A percentile compares a stretch with the other conserved stretches of the same genome.
These are phyloP conservation scores for Erinaceus europaeus DNA, from an alignment of 2,113 vertebrate species.

Conservation along the genomic window DNA sequence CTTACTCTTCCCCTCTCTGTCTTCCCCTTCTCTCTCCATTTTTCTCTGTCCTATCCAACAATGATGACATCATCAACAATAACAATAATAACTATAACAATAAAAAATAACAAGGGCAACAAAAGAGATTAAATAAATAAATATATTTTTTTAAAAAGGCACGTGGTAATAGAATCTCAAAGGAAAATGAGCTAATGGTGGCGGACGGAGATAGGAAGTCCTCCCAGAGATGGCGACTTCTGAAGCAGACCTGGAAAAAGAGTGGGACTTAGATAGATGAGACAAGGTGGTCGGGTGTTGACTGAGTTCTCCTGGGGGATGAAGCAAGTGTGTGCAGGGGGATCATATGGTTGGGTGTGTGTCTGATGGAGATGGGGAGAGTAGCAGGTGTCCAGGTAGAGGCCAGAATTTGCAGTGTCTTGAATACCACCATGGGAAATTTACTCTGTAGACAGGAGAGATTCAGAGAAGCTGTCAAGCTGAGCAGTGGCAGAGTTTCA, in stretches of 20 bases:
- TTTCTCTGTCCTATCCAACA: too few species aligned
- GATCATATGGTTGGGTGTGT: neutral
- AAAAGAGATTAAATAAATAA: neutral
- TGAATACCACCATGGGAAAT: neutral
- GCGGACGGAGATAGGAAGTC: neutral
- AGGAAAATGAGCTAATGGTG: neutral
- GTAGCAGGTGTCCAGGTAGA: neutral
- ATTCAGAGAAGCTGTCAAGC: neutral
- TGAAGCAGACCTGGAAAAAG: neutral
- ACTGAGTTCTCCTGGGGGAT: neutral
- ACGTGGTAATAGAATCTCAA: neutral
- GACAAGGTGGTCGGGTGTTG: neutral
- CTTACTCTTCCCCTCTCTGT: too few species aligned
- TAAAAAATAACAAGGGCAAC: too few species aligned
- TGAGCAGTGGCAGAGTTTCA: neutral
- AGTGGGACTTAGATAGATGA: neutral
- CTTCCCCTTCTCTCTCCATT: too few species aligned
- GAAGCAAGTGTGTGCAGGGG: neutral
- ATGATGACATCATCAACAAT: too few species aligned
- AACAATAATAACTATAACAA: too few species aligned
- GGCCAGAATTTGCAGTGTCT: neutral
- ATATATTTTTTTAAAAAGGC: too few species aligned
- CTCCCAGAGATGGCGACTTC: neutral
- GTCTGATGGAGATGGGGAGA: neutral
- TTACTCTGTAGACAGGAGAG: neutral